Base-by-base conservation (phyloP, 2,888 invertebrate species). In the Julus scandinavius region DNA sequence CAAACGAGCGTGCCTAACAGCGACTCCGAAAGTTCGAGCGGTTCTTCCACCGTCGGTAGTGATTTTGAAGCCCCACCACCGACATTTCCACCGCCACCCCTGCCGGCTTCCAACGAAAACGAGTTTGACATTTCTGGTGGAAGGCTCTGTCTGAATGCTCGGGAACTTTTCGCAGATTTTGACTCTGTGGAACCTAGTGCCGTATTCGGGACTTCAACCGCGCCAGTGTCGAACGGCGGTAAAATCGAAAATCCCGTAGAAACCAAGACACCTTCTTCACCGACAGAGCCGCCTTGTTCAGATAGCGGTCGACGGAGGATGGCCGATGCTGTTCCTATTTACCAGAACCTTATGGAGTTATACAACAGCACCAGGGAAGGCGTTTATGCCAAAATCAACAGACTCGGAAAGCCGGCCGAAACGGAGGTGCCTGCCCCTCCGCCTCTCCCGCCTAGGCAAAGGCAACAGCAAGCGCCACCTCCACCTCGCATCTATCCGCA, bases 361-460 rank as follows among this genome's bases (percentile, higher is more conserved):
- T 54, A 41, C 41, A 86, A 41, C 11, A 20, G 11, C n/a, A 11
- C 72, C 72, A 80, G 45, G 38, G 84, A 88, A 63, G 88, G 88
- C 13, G 86, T 88, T 85, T 88, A 88, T 86, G 88, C 84, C 29
- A 88, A 86, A 63, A 88, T 88, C 29, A 88, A 88, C 20, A 85
- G 17, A 85, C 11, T 54, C 4, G 58, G 20, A 13, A 80, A 80
- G 38, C 40, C 83, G 9, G 29, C 58, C 6, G 29, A 7, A 7
- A 7, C 41, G 11, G 88, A 88, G n/a, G 29, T n/a, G 6, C 45
- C 63, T 17, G 29, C 17, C 4, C 85, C 85, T 13, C 86, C 88
- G 0, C 88, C 88, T n/a, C 86, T 63, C 9, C 86, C 86, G 38
- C 88, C 86, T 40, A 58, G 38, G 2, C 38, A 13, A 11, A 58